Base-by-base conservation (phyloP, 2,888 invertebrate species). In the Noctua pronuba region DNA sequence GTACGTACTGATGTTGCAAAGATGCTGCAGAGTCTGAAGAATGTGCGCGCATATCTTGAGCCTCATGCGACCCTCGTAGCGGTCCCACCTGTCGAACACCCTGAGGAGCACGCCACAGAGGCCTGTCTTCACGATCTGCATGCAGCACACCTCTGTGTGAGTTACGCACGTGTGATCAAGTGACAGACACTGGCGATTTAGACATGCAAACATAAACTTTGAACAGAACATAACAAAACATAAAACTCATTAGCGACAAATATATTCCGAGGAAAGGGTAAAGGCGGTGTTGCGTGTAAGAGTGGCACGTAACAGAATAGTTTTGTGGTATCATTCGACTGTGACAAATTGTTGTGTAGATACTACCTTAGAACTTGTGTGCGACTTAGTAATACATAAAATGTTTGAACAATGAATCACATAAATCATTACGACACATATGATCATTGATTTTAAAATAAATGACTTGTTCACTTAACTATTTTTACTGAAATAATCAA, bases 401-500 rank as follows among this genome's bases (percentile, higher is more conserved):
- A 79, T 72, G 46, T 66, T 38, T 52, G 31, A 80, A 79, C 41
- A 52, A 82, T 81, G 75, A 84, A 81, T 79, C 77, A 89, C 74
- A 77, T 72, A 67, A 66, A 77, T 76, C n/a, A 64, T 62, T 46
- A 65, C 49, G 65, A 82, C 64, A 75, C 71, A 79, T 28, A 76
- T 75, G 64, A 64, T 65, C 21, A 55, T 64, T 24, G 49, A 31
- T 35, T 71, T 13, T 35, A 64, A 66, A 70, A 65, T 13, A 73
- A 75, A 79, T 79, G 21, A 75, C 62, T 83, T 85, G 73, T 84
- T 81, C 80, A 94, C 96, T 95, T 93, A 96, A 96, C 98, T 97
- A 94, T 97, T 97, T 94, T 97, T 97, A 88, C 98, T 98, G 88
- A 98, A 97, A 92, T 97, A 97, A 91, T 97, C 97, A 83, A 98